Evolutionary conservation across 2,888 invertebrate species (phyloP), one percentile per base, ranked within the genome.

Genomic region (Mallateleia sp.): DNA sequence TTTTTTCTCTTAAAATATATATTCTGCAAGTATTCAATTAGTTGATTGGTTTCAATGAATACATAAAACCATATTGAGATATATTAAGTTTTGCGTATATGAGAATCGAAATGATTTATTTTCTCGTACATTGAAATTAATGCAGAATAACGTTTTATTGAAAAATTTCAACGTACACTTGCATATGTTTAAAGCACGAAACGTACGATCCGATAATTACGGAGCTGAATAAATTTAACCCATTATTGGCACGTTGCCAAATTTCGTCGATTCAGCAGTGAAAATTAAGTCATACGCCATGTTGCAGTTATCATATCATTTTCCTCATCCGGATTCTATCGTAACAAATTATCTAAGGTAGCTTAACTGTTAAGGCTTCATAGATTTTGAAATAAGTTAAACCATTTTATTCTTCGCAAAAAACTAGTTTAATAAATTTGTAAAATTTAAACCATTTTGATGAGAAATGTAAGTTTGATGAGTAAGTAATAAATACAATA

Each of bases 181-280:
- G 32, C 62, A 47, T 47, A 38, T 64, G 62, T 64, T 38, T 50
- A 22, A 62, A 52, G 52, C 25, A 50, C 50, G 24, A 58, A 58
- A 64, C 25, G 75, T 32, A 24, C 47, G 34, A 52, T 34, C 38
- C 38, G 38, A 75, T 75, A 64, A 75, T 75, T 75, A 64, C 50
- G 22, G 62, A 52, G 52, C 50, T 64, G 75, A 75, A 75, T 75
- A 75, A 75, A 75, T 64, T 64, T 25, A n/a, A 75, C 15, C 75
- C 25, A 20, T 75, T 52, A 75, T 64, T 64, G 75, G 75, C 75
- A 52, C 38, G 75, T 38, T 75, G 62, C 75, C 62, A 50, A 58
- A 75, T 32, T 74, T 74, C 22, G 34, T 56, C 34, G 42, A 71
- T 56, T 72, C 28, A 24, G 47, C 42, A 18, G 50, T 24, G 34